Evolutionary conservation across 2,797 vertebrate species (phyloP), one percentile per base, ranked within the genome.

Genomic region (Vultur gryphus): DNA sequence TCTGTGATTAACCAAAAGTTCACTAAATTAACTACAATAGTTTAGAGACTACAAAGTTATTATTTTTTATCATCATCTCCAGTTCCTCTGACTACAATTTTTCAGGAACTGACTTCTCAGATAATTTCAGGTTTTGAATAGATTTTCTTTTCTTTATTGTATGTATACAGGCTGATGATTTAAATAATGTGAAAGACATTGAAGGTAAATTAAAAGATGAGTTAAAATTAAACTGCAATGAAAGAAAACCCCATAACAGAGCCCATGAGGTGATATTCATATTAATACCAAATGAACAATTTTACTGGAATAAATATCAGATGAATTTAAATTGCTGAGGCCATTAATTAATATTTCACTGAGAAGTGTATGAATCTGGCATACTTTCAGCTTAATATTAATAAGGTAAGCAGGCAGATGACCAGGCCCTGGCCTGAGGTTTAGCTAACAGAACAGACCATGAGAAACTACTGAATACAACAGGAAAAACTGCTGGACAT

Each of bases 291-390:
- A 75, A 91, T 58, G 54, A 84, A 35, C 7, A 62, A 35, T 84
- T 91, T 61, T 43, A 52, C 35, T 83, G 64, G 13, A 92, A 93
- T 84, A 93, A 84, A 87, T 37, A 89, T 52, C 5, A 67, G 33
- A 87, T 51, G 1, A 57, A 89, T 91, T 91, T 83, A 67, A 94
- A 93, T 84, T 92, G 31, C 48, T 85, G 57, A 73, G 20, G 5
- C 19, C 13, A 81, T 95, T 91, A 82, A 92, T 94, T 93, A 72
- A 75, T 87, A 46, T 83, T 92, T 95, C 83, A 83, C 26, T 75
- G 28, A 43, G 46, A 75, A 67, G 4, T 26, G 3, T 23, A 70
- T 4, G 5, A 77, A 73, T 54, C 76, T 86, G 29, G 25, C 23
- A 84, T 59, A 76, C 15, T 66, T 91, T 91, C 48, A 80, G 23